These are phyloP conservation scores for Brachionus manjavacas DNA, from an alignment of 1,140 invertebrate species.

Conservation along the genomic window DNA sequence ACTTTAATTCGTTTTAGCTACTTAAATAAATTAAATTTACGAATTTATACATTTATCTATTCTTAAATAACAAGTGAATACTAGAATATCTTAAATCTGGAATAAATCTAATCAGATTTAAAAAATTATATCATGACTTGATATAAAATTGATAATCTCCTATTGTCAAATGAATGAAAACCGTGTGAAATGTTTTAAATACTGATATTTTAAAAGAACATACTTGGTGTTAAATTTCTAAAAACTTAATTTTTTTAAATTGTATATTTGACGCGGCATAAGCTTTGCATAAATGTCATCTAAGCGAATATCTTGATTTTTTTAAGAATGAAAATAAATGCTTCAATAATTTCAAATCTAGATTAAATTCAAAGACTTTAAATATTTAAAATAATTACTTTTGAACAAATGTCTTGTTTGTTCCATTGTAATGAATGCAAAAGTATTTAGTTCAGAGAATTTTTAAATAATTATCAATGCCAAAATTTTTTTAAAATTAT, in stretches of 20 bases:
- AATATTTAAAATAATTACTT: neutral
- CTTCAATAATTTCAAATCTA: neutral
- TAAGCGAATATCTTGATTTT: neutral
- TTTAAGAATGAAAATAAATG: neutral
- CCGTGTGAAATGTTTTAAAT: neutral
- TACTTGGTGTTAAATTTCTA: slow-evolving; percentile 7
- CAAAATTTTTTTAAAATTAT: too few species aligned
- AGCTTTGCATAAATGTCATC: neutral
- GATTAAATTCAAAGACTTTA: neutral
- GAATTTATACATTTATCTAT: neutral
- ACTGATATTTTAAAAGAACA: slow-evolving; percentile 3
- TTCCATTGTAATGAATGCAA: neutral
- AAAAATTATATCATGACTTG: neutral
- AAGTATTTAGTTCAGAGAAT: neutral
- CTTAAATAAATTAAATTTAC: neutral
- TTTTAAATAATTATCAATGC: too few species aligned
- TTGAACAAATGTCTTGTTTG: neutral
- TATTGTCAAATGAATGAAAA: slow-evolving; percentile 4
- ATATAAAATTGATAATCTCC: neutral
- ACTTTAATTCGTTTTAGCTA: neutral
- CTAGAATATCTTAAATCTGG: neutral
- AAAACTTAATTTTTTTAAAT: neutral
- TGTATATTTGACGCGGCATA: neutral
- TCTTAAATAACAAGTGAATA: neutral
- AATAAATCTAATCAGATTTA: slow-evolving; percentile 31